Base-by-base conservation (phyloP, 2,113 vertebrate species). In the Poeciliopsis prolifica region DNA sequence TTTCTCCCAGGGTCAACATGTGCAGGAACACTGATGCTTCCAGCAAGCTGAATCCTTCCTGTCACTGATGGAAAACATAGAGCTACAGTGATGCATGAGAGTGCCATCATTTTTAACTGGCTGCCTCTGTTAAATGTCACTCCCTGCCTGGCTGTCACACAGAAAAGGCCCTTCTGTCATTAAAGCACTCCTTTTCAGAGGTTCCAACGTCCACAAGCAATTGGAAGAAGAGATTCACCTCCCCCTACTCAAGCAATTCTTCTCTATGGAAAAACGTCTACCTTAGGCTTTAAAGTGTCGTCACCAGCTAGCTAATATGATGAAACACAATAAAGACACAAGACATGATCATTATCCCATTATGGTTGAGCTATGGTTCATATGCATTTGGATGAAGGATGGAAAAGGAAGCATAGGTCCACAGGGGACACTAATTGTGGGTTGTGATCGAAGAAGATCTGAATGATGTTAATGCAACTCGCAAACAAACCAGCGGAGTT, bases 61-160 rank as follows among this genome's bases (percentile, higher is more conserved):
- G 72, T 10, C 54, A n/a, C 75, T 79, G 79, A 87, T 42, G 68
- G 77, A 77, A 62, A 73, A 65, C 80, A 77, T 75, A 51, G 35
- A 64, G 78, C 80, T 65, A 72, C 51, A 58, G 61, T 11, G 19
- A 58, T 78, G 54, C 67, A 68, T 51, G 68, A 85, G 66, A 64
- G 68, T 62, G 65, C 76, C 84, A 87, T 90, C 88, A 84, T 74
- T 85, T 91, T 84, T 85, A 69, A 86, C 77, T 78, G 78, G 80
- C 84, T 90, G 89, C 89, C 65, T 87, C 88, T 85, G 73, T 77
- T 89, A 90, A 92, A 93, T 92, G 86, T 91, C 92, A 92, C 73
- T 82, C 84, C 78, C 87, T 78, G 76, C 76, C 78, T 86, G 60
- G 48, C 61, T 60, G 37, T 78, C 68, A 29, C 87, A 79, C 68